Evolutionary conservation across 2,797 vertebrate species (phyloP).

Genomic region (Ptychobarbus kaznakovi): DNA sequence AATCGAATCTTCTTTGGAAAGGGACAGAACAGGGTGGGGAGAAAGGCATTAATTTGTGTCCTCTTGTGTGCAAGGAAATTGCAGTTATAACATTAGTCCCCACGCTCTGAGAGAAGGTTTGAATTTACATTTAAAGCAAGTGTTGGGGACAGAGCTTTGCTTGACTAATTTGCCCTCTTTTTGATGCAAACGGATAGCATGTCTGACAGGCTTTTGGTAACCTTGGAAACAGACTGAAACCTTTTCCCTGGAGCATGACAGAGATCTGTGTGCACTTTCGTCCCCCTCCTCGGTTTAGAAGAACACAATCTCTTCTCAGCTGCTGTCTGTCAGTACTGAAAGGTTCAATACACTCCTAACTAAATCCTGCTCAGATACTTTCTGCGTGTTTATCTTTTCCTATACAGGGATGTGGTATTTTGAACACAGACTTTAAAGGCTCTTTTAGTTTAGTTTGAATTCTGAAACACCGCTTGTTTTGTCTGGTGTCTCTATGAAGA

Average conservation of each 20-base stretch:
- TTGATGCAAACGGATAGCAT: slow-evolving; percentile 79
- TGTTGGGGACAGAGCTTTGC: slow-evolving; percentile 68
- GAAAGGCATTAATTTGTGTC: slow-evolving; percentile 69
- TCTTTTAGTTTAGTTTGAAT: slow-evolving; percentile 9
- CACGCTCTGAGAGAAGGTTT: slow-evolving; percentile 70
- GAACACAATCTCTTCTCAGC: slow-evolving; percentile 68
- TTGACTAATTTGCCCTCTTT: slow-evolving; percentile 78
- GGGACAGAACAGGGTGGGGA: slow-evolving; percentile 45
- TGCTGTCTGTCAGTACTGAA: slow-evolving; percentile 68
- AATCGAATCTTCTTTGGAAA: slow-evolving; percentile 77
- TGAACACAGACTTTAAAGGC: neutral
- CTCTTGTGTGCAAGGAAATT: slow-evolving; percentile 73
- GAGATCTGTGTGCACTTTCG: slow-evolving; percentile 77
- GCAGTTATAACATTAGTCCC: slow-evolving; percentile 79
- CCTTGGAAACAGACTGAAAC: slow-evolving; percentile 83
- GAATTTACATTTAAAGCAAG: slow-evolving; percentile 73
- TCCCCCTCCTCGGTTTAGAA: slow-evolving; percentile 70
- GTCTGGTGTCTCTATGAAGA: slow-evolving; percentile 11
- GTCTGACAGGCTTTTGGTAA: slow-evolving; percentile 82
- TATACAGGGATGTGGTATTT: slow-evolving; percentile 54
- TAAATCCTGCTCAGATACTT: slow-evolving; percentile 64
- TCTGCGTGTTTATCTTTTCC: slow-evolving; percentile 37
- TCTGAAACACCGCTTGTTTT: slow-evolving; percentile 8
- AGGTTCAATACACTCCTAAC: slow-evolving; percentile 71
- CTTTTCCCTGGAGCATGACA: slow-evolving; percentile 78